phyloP scores from a whole-genome alignment of 2,113 vertebrate genomes.

The Daphoenositta chrysoptera region DNA sequence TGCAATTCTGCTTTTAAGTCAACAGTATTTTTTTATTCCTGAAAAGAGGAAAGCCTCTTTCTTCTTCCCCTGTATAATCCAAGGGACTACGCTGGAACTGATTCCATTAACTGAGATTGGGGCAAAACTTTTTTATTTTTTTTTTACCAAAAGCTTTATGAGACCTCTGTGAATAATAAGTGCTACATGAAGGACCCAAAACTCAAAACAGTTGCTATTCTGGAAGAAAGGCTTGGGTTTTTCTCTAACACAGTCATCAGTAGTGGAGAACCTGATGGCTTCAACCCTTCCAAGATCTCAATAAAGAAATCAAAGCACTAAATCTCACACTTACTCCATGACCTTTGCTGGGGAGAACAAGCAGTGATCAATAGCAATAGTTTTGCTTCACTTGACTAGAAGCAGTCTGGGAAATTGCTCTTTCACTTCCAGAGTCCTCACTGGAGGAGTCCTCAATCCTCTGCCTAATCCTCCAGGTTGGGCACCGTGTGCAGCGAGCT shows the following conservation, averaged over 20 bases:
- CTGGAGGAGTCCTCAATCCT: no score
- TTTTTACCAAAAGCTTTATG: neutral
- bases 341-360: neutral
- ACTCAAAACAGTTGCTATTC: neutral
- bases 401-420: neutral
- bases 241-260: neutral
- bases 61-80: neutral
- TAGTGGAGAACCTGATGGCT: neutral
- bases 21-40: neutral
- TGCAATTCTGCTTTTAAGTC: neutral
- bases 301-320: neutral
- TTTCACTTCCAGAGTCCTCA: neutral
- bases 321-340: neutral
- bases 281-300: neutral
- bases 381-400: neutral
- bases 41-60: neutral
- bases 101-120: neutral
- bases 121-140: neutral
- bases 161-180: neutral
- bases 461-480: fast-evolving
- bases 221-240: neutral
- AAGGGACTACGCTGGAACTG: neutral
- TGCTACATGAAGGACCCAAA: neutral
- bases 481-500: neutral
- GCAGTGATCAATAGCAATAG: neutral